A percentile compares a stretch with the other conserved stretches of the same genome.
Evolutionary conservation across 2,797 vertebrate species (phyloP).

Genomic region (Chelmon rostratus): DNA sequence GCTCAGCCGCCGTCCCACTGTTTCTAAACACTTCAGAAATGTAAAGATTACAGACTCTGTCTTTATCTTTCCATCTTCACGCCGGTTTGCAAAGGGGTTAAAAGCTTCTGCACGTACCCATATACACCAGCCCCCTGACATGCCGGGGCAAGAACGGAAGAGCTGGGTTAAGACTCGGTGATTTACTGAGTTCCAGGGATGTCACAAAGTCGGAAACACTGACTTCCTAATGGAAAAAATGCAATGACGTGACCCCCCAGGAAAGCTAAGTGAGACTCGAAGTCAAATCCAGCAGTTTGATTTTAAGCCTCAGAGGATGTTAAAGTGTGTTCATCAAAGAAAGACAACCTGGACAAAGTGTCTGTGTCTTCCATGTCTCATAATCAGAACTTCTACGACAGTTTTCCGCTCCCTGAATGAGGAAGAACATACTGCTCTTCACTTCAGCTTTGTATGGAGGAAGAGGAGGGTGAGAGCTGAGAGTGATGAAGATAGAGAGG

Average conservation of each 20-base stretch:
- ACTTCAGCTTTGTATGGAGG: no score
- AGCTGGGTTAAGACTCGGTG: constrained; percentile 18
- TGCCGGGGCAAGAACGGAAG: constrained; percentile 36
- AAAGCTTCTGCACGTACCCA: not conserved
- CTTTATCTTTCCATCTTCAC: constrained; percentile 33
- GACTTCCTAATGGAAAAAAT: constrained; percentile 28
- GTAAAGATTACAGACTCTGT: constrained; percentile 47
- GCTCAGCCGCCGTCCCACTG: constrained; percentile 32
- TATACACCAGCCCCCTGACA: constrained; percentile 15
- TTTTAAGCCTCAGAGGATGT: not conserved
- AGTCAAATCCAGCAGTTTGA: not conserved
- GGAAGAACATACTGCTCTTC: no score
- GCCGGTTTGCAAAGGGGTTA: constrained; percentile 11
- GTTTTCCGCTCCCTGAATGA: not conserved
- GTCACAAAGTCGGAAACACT: constrained; percentile 47
- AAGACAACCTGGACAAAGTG: not conserved
- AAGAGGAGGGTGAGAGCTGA: constrained; percentile 7
- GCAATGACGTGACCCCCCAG: not conserved
- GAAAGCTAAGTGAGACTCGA: not conserved
- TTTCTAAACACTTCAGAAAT: constrained; percentile 47
- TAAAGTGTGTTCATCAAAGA: not conserved
- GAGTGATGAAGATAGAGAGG: constrained; percentile 19
- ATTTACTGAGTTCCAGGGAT: constrained; percentile 39
- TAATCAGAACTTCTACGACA: not conserved
- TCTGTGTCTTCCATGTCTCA: not conserved